Percentiles rank a stretch among this genome's conserved stretches.
Conservation (phyloP, 2,113 vertebrate genomes). For the Triplophysa rosa region DNA sequence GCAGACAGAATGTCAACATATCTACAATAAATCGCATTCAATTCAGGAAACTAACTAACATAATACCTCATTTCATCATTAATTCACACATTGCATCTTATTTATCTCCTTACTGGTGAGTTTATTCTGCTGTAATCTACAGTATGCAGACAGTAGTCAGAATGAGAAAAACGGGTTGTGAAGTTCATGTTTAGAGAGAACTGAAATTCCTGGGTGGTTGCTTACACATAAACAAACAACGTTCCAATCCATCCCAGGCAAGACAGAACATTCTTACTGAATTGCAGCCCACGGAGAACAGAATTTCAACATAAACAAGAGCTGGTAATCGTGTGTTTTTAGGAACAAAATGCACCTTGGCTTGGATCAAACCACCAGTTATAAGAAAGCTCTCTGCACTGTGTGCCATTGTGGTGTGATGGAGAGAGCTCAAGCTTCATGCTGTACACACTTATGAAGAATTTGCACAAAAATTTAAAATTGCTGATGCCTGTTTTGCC, state of each 20-base stretch:
- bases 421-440: neutral
- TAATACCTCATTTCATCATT: constrained; percentile 24
- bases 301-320: neutral
- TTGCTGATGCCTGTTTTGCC: neutral
- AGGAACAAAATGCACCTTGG: constrained; percentile 11
- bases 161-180: neutral
- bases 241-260: constrained; percentile 16
- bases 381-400: neutral
- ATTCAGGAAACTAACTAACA: neutral
- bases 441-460: neutral
- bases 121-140: constrained; percentile 32
- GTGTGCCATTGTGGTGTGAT: neutral
- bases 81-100: constrained; percentile 53
- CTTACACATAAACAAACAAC: constrained; percentile 54
- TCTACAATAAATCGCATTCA: neutral
- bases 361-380: constrained; percentile 18
- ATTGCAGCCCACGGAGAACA: constrained; percentile 12
- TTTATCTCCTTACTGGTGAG: constrained; percentile 11
- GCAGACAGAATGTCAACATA: neutral
- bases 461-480: neutral
- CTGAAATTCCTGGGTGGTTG: neutral
- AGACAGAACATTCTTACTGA: constrained; percentile 5
- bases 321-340: constrained; percentile 11
- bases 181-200: constrained; percentile 9
- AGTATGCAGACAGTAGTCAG: constrained; percentile 18